Base-by-base conservation (phyloP, 2,113 vertebrate genomes). In the Myotis davidii region DNA sequence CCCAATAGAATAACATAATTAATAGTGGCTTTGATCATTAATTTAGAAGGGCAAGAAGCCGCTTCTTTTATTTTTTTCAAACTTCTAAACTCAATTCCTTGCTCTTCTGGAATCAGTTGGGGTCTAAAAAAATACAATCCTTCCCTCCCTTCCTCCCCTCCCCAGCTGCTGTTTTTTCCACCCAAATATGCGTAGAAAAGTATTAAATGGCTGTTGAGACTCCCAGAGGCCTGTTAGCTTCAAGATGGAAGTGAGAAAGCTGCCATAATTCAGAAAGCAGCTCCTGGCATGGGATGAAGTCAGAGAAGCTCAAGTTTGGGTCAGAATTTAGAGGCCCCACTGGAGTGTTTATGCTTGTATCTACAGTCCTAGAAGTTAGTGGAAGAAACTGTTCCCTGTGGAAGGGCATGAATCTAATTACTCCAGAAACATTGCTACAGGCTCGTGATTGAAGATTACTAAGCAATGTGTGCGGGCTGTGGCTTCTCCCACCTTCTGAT, bases 301-400 rank as follows among this genome's bases (percentile, higher is more conserved):
- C 69, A 50, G 94, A 97, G 96, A 90, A 72, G 92, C 96, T 98
- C 94, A 97, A 96, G 96, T 97, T 97, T 76, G 94, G 95, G 97
- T 97, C 92, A 94, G 94, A 96, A 98, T 98, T 95, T 95, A 97
- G 97, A 95, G 96, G 88, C 89, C 94, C 94, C 93, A 32, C 81
- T 90, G 97, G 97, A 97, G 86, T 95, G 91, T 96, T 98, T 91
- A 83, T 85, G 89, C 72, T 93, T 96, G 67, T 97, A 86, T 97
- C 94, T 97, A 21, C 86, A 91, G 97, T 98, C 96, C 93, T 97
- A 81, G 86, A 97, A 91, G 94, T 97, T 89, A 74, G 76, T 79
- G 61, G 94, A 94, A 97, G 97, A 96, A 97, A 97, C 93, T 82
- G 69, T 59, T 97, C 91, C 90, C 76, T 32, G 5, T 96, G 90